Percentiles rank a stretch among this genome's conserved stretches.
Evolutionary conservation across 2,113 vertebrate species (phyloP).

Genomic region (Pterophyllum scalare): DNA sequence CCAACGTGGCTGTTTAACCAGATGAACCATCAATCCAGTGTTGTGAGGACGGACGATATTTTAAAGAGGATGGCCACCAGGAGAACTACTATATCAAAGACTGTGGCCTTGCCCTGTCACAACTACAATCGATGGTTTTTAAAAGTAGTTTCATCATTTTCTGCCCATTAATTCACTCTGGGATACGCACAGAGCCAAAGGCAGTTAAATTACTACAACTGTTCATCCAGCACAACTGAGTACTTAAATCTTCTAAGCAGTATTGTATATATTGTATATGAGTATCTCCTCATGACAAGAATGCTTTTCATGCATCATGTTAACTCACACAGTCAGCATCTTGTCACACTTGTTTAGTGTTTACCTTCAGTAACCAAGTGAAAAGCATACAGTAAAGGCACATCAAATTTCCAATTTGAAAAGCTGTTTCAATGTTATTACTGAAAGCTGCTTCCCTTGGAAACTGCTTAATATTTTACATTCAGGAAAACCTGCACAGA

Average conservation of each 20-base stretch:
- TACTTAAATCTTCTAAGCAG: neutral
- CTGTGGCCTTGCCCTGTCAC: conserved; percentile 3
- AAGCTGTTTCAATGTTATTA: neutral
- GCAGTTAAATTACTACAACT: conserved; percentile 19
- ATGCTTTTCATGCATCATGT: conserved; percentile 28
- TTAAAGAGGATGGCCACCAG: neutral
- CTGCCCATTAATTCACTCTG: conserved; percentile 15
- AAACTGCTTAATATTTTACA: neutral
- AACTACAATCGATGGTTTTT: conserved; percentile 4
- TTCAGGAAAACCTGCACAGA: conserved; percentile 4
- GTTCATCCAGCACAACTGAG: conserved; percentile 24
- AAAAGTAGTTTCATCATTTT: conserved; percentile 20
- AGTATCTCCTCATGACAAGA: neutral
- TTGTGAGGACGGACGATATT: neutral
- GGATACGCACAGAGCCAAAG: conserved; percentile 55
- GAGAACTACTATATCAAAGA: neutral
- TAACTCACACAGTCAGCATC: conserved; percentile 14
- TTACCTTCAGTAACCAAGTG: conserved; percentile 38
- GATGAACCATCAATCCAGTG: neutral
- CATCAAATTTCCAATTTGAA: neutral
- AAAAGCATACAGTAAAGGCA: conserved; percentile 8
- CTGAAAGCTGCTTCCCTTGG: neutral
- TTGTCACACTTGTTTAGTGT: conserved; percentile 28
- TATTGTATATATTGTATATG: conserved; percentile 48
- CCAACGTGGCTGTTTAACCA: conserved; percentile 79